Evolutionary conservation across 2,888 invertebrate species (phyloP).

Genomic region (Sisyra terminalis): DNA sequence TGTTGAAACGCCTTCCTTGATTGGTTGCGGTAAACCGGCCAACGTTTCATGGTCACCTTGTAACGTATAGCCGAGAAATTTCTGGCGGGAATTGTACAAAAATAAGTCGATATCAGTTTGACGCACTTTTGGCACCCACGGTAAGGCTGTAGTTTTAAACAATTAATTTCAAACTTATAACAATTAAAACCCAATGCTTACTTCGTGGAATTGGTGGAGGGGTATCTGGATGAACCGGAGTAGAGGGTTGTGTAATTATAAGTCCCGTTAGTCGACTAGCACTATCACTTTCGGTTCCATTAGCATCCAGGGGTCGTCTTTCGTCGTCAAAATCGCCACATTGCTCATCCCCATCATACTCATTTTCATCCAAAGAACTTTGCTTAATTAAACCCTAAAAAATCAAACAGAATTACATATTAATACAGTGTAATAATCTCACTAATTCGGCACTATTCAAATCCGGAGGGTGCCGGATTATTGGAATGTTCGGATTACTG

Average conservation of each 20-base stretch:
- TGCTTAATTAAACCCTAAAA: conserved; percentile 74
- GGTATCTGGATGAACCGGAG: conserved; percentile 23
- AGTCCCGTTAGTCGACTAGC: too few species aligned
- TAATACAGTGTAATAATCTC: neutral
- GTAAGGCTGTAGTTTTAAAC: conserved; percentile 47
- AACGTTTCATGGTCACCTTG: conserved; percentile 74
- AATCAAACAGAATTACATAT: too few species aligned
- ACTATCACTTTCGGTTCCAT: conserved; percentile 21
- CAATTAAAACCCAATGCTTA: too few species aligned
- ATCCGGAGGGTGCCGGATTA: too few species aligned
- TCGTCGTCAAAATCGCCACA: conserved; percentile 37
- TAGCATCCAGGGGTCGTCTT: conserved; percentile 27
- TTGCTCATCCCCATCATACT: conserved; percentile 40
- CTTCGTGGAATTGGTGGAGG: conserved; percentile 15
- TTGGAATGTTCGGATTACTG: too few species aligned
- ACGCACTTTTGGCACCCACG: conserved; percentile 93
- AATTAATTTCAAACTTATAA: too few species aligned
- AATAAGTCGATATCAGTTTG: conserved; percentile 88
- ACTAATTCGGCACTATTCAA: too few species aligned
- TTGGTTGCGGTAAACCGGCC: conserved; percentile 91
- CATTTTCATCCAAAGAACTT: conserved; percentile 72
- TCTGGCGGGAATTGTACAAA: conserved; percentile 75
- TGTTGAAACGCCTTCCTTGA: conserved; percentile 89
- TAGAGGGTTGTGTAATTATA: conserved; percentile 21
- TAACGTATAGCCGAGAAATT: conserved; percentile 91